Evolutionary conservation across 2,888 invertebrate species (phyloP), one percentile per base, ranked within the genome.

Genomic region (Agrochola litura): DNA sequence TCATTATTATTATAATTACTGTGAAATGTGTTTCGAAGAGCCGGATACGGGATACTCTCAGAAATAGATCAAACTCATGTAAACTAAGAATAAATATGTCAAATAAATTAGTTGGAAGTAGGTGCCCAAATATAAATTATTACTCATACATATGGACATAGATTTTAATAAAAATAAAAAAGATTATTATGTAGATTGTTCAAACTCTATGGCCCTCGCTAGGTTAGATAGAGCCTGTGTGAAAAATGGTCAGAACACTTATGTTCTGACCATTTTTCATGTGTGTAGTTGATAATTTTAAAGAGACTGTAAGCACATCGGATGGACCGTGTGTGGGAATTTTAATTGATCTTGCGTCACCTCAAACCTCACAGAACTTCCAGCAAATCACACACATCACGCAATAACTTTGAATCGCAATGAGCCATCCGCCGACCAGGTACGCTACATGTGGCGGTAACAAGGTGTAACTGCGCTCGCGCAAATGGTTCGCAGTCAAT

Each of bases 401-500:
- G 86, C 87, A 85, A 85, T 88, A 86, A 83, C 63, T 88, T 84
- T 65, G 54, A n/a, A 60, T 81, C 72, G 84, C 86, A 82, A 89
- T 84, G 89, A 88, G 81, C 81, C 86, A 86, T 86, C 83, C 70
- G 76, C 83, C 83, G 79, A 49, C 73, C 85, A 90, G 91, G 88
- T 90, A 90, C 92, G 92, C 87, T 83, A 90, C 92, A 92, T 91
- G 89, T 89, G 87, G 88, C 85, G 81, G 91, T 91, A 93, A 93
- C 93, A 90, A 93, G 93, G 90, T 93, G 93, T 92, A 88, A 86
- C 92, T 90, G 88, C 80, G 85, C 85, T 71, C 82, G 86, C 69
- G 83, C 86, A 88, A 90, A 91, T 91, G 91, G 90, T 89, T 88
- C 89, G 92, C 90, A 88, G 80, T 89, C 89, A 88, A 85, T 89